Conservation (phyloP, 1,140 invertebrate species). For the Papilio helenus region DNA sequence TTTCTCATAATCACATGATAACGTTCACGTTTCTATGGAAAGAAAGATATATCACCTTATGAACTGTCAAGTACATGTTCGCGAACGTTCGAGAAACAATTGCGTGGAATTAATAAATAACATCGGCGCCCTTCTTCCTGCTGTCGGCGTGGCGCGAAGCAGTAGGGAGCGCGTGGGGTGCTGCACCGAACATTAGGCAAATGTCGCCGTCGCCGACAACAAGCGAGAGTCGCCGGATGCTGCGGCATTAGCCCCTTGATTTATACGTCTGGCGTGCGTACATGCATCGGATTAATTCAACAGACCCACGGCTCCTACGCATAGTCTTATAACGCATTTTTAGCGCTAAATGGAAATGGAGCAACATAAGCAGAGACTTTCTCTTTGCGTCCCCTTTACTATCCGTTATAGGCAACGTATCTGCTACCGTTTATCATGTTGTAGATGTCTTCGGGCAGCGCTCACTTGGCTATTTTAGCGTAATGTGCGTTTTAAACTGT, state of each 20-base stretch:
- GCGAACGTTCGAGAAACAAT: conserved; percentile 55
- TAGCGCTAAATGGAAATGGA: conserved; percentile 51
- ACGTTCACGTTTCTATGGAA: not conserved
- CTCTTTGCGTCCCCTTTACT: not conserved
- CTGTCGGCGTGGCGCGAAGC: conserved; percentile 48
- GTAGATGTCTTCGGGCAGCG: too few relatives aligned
- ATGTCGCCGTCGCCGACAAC: conserved; percentile 57
- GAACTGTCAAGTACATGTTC: conserved; percentile 39
- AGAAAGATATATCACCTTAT: not conserved
- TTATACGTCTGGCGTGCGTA: conserved; percentile 76
- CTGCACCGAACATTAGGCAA: conserved; percentile 59
- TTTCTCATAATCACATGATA: too few relatives aligned
- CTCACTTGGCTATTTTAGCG: not conserved
- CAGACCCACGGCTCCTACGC: conserved; percentile 44
- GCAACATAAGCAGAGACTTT: conserved; percentile 28
- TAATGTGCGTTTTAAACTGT: not conserved
- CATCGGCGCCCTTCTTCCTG: conserved; percentile 53
- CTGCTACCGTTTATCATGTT: too few relatives aligned
- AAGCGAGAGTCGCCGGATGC: conserved; percentile 71
- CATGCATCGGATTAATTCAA: conserved; percentile 63
- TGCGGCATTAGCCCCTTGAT: conserved; percentile 75
- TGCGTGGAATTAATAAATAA: conserved; percentile 68
- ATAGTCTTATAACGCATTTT: not conserved
- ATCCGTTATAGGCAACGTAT: too few relatives aligned
- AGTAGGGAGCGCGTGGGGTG: conserved; percentile 52